These are phyloP conservation scores for Pollimyrus isidori DNA, from an alignment of 2,113 vertebrate species.

Conservation along the genomic window DNA sequence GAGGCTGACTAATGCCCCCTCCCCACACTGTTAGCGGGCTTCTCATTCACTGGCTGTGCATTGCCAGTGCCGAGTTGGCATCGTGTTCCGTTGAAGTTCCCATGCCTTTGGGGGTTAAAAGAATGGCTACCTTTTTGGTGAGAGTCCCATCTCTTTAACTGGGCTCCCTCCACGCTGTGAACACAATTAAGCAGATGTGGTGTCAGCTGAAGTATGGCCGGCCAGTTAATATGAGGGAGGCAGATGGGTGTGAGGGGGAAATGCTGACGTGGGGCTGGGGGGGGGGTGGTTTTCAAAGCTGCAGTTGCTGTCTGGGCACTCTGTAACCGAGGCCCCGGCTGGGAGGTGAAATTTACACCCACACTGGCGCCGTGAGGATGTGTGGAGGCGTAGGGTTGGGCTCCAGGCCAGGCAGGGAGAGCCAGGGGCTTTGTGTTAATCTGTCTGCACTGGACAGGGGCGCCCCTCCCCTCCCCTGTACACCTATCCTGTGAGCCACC, in stretches of 20 bases:
- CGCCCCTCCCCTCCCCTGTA: background rate
- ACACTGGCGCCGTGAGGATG: background rate
- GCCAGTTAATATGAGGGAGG: background rate
- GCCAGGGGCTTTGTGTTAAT: background rate
- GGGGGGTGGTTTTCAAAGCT: background rate
- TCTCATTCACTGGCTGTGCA: background rate
- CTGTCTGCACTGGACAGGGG: background rate
- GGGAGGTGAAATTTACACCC: background rate
- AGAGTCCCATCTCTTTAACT: background rate
- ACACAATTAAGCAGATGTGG: background rate
- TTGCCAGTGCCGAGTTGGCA: background rate
- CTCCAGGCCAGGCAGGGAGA: background rate
- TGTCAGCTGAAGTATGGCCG: background rate
- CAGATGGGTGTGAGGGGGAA: background rate
- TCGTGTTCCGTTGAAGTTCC: background rate
- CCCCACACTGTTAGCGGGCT: background rate
- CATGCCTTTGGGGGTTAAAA: background rate
- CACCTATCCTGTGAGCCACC: background rate
- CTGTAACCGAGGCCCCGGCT: background rate
- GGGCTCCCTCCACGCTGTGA: background rate
- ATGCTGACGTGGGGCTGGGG: background rate
- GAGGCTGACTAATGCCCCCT: background rate
- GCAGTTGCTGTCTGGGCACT: background rate
- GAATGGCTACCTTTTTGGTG: background rate
- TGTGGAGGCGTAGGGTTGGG: background rate